Percentiles rank a stretch among this genome's conserved stretches.
Evolutionary conservation across 2,888 invertebrate species (phyloP).

Genomic region (Elmis aenea): DNA sequence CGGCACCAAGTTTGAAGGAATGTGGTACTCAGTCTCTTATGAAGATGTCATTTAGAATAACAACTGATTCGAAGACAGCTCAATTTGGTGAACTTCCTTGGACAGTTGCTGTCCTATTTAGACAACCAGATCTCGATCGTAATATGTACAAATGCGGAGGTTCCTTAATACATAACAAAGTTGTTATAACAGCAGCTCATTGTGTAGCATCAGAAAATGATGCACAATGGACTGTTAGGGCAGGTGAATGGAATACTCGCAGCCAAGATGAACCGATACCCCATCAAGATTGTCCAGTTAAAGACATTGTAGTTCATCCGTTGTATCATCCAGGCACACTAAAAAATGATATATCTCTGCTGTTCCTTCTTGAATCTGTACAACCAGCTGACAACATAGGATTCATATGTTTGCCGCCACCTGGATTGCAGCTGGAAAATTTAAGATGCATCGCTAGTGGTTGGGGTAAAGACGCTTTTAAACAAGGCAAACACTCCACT

Average conservation of each 20-base stretch:
- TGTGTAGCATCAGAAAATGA: slow-evolving; percentile 48
- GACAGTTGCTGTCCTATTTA: slow-evolving; percentile 65
- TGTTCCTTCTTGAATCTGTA: slow-evolving; percentile 57
- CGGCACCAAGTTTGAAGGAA: slow-evolving; percentile 40
- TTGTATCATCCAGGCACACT: slow-evolving; percentile 57
- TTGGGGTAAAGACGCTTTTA: slow-evolving; percentile 54
- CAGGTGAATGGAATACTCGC: slow-evolving; percentile 80
- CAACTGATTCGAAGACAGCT: slow-evolving; percentile 56
- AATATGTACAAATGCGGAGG: slow-evolving; percentile 61
- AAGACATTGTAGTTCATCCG: slow-evolving; percentile 46
- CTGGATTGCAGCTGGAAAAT: slow-evolving; percentile 43
- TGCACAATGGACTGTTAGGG: slow-evolving; percentile 47
- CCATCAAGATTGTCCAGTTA: slow-evolving; percentile 63
- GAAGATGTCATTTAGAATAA: slow-evolving; percentile 65
- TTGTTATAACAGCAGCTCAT: slow-evolving; percentile 74
- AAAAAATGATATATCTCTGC: slow-evolving; percentile 65
- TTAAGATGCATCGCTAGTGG: slow-evolving; percentile 61
- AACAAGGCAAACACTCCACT: slow-evolving; percentile 39
- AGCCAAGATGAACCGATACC: slow-evolving; percentile 61
- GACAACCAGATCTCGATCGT: slow-evolving; percentile 44
- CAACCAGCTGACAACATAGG: slow-evolving; percentile 61
- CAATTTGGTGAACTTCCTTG: slow-evolving; percentile 73
- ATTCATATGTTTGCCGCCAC: slow-evolving; percentile 57
- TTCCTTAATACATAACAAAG: slow-evolving; percentile 65
- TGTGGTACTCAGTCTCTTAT: slow-evolving; percentile 65